Percentiles rank a stretch among this genome's conserved stretches.
phyloP scores from a whole-genome alignment of 2,888 invertebrate species.

The Pristionchus fissidentatus region DNA sequence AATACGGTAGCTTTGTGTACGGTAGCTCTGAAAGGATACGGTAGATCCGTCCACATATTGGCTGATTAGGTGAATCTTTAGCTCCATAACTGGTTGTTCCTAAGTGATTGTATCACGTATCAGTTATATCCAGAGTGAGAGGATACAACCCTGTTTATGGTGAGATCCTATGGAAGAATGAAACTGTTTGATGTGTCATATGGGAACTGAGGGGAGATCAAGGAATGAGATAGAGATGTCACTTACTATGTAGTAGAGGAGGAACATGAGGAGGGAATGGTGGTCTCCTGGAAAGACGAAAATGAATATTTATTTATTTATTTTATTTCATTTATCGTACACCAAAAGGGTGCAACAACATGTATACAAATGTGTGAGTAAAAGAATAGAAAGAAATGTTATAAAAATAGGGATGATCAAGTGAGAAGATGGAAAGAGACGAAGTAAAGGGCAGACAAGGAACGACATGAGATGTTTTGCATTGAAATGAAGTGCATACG shows the following conservation, averaged over 20 bases:
- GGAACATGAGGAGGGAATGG: conserved; percentile 25
- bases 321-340: no score
- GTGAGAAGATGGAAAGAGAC: background rate
- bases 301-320: no score
- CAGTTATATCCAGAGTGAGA: background rate
- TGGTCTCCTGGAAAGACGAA: no score
- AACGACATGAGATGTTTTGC: background rate
- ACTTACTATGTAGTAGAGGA: conserved; percentile 26
- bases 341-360: no score
- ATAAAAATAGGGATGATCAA: background rate
- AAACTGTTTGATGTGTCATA: background rate
- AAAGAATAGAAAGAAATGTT: background rate
- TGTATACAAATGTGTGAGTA: no score
- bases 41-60: no score
- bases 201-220: background rate
- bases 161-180: background rate
- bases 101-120: conserved; percentile 11
- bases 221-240: background rate
- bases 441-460: background rate
- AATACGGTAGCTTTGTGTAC: background rate
- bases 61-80: background rate
- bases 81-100: background rate
- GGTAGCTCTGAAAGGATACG: background rate
- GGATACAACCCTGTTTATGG: conserved; percentile 5
- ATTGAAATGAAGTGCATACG: conserved; percentile 14